These are phyloP conservation scores for Cantharis lateralis DNA, from an alignment of 2,888 invertebrate species.

Conservation along the genomic window DNA sequence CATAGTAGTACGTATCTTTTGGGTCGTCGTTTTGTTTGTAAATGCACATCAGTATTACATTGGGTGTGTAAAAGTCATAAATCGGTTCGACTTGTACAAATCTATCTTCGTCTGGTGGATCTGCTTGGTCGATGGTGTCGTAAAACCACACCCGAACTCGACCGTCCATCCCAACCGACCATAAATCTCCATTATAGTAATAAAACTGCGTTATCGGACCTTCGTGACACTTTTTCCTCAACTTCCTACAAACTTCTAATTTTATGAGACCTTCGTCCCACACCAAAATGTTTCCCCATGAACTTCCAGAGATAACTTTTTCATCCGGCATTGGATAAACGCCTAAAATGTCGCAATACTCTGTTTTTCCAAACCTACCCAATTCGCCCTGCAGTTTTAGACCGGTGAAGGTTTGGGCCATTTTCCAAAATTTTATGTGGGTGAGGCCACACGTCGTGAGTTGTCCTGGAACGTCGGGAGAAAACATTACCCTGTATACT, in stretches of 20 bases:
- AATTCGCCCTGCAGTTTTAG: conserved; percentile 84
- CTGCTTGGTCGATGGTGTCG: conserved; percentile 87
- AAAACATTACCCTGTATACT: conserved; percentile 79
- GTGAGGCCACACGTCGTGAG: conserved; percentile 79
- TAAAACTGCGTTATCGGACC: conserved; percentile 72
- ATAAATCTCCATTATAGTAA: conserved; percentile 51
- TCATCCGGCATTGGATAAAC: conserved; percentile 87
- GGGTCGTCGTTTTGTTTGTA: conserved; percentile 56
- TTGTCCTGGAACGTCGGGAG: conserved; percentile 77
- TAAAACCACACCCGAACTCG: conserved; percentile 87
- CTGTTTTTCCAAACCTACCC: conserved; percentile 91
- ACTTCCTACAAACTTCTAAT: conserved; percentile 76
- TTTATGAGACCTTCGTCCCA: conserved; percentile 92
- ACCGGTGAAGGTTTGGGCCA: conserved; percentile 89
- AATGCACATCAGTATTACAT: conserved; percentile 59
- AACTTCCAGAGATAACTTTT: conserved; percentile 84
- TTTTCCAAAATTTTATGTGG: conserved; percentile 93
- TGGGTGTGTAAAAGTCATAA: conserved; percentile 72
- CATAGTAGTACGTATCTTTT: conserved; percentile 65
- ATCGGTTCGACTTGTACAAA: conserved; percentile 84
- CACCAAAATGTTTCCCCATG: conserved; percentile 89
- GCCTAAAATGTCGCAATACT: conserved; percentile 86
- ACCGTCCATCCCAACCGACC: conserved; percentile 70
- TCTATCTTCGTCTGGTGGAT: conserved; percentile 79
- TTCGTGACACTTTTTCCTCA: conserved; percentile 74